A percentile compares a stretch with the other conserved stretches of the same genome.
phyloP scores from a whole-genome alignment of 2,113 vertebrate genomes.

The Chlorocebus sabaeus region DNA sequence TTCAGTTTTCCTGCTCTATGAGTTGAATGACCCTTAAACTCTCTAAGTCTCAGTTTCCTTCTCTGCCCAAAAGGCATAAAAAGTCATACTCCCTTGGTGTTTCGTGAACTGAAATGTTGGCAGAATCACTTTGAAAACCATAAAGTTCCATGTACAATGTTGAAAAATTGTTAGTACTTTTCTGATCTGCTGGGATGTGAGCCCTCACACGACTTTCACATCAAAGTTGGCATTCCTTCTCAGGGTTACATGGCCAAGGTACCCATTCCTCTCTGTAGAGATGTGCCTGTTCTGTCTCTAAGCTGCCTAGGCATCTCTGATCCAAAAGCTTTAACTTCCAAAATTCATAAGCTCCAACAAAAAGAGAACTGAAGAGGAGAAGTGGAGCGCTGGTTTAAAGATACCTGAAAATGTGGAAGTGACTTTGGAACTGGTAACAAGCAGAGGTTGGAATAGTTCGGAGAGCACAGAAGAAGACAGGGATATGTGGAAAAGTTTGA shows the following conservation, averaged over 20 bases:
- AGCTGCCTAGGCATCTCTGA: background rate
- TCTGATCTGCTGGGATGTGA: background rate
- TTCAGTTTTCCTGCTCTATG: background rate
- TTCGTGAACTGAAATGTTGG: background rate
- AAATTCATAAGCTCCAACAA: background rate
- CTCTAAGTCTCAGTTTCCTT: slow-evolving; percentile 38
- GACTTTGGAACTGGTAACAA: too few species aligned
- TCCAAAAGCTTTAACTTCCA: background rate
- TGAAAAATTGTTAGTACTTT: background rate
- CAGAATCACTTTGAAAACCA: background rate
- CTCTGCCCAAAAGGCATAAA: background rate
- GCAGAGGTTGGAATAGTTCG: too few species aligned
- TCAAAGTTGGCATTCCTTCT: background rate
- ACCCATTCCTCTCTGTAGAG: background rate
- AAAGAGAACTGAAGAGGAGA: background rate
- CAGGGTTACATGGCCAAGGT: background rate
- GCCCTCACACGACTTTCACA: background rate
- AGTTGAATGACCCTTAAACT: background rate
- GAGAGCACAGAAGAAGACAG: too few species aligned
- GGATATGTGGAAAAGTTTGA: too few species aligned
- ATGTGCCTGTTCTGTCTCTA: background rate
- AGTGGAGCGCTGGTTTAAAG: too few species aligned
- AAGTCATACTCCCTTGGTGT: background rate
- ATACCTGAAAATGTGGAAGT: too few species aligned
- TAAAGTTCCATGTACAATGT: background rate